phyloP scores from a whole-genome alignment of 2,113 vertebrate species.

The Lepidothrix coronata region DNA sequence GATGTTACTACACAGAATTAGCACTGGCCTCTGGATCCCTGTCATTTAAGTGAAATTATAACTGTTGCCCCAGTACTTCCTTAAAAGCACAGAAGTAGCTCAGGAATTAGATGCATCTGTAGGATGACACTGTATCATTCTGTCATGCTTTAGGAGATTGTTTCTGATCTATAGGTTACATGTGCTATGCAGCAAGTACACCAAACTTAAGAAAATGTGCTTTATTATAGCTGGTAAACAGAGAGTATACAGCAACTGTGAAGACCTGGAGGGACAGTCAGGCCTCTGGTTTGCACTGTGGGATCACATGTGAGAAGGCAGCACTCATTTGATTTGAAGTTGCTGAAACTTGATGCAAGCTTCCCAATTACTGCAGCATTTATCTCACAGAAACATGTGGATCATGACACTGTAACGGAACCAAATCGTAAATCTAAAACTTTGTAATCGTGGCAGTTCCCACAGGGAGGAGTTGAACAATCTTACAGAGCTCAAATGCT shows the following conservation, averaged over 20 bases:
- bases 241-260: background rate
- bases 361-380: background rate
- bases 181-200: background rate
- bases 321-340: background rate
- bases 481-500: background rate
- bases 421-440: background rate
- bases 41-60: background rate
- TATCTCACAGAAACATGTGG: background rate
- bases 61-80: background rate
- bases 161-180: background rate
- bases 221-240: background rate
- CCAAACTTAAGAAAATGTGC: background rate
- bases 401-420: background rate
- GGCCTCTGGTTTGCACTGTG: background rate
- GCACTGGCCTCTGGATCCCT: background rate
- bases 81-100: background rate
- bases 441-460: background rate
- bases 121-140: background rate
- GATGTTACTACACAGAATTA: conserved; percentile 8
- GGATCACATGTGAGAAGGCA: background rate
- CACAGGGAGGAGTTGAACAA: background rate
- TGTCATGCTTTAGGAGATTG: background rate
- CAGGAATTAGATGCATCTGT: background rate
- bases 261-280: background rate
- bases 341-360: background rate